Evolutionary conservation across 1,140 invertebrate genomes (phyloP), one percentile per base, ranked within the genome.

Genomic region (Linepithema humile): DNA sequence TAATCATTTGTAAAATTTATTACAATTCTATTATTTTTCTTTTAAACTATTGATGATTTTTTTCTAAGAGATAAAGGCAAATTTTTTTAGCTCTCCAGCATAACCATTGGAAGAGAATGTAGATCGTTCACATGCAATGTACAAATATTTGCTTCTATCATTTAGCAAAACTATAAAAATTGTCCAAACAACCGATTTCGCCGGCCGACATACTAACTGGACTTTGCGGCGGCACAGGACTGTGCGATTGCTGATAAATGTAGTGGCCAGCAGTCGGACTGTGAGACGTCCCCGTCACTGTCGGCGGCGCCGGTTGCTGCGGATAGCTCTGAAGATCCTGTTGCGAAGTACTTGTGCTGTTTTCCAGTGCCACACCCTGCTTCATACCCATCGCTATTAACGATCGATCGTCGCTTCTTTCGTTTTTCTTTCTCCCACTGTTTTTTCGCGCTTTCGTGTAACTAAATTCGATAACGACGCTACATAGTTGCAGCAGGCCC

Each of bases 361-460:
- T 96, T 89, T 97, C 96, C 91, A 96, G 83, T 84, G 95, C 93
- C 86, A 96, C 93, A 85, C 95, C 95, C 96, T 96, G 94, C 90
- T 94, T 92, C 84, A 92, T 90, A 91, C 83, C 88, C 85, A 90
- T 72, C 85, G 73, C 78, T 84, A 91, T 86, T 89, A 90, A 86
- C 70, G 65, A 89, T 89, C 86, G 87, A 74, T 83, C 86, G 69
- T 32, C 64, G 35, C 40, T 62, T 15, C 60, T 64, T 43, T 77
- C 82, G 45, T 53, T 65, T 77, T 48, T 62, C 38, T 48, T 7
- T 77, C 64, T 59, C 17, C 32, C 35, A 50, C 43, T 43, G 7
- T 43, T 38, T 55, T 12, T 17, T 50, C 55, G 50, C 77, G 57
- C 55, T 38, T 50, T 74, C 82, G 53, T 69, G 48, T 73, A 82